Conservation (phyloP, 2,113 vertebrate genomes). For the Grammomys surdaster region DNA sequence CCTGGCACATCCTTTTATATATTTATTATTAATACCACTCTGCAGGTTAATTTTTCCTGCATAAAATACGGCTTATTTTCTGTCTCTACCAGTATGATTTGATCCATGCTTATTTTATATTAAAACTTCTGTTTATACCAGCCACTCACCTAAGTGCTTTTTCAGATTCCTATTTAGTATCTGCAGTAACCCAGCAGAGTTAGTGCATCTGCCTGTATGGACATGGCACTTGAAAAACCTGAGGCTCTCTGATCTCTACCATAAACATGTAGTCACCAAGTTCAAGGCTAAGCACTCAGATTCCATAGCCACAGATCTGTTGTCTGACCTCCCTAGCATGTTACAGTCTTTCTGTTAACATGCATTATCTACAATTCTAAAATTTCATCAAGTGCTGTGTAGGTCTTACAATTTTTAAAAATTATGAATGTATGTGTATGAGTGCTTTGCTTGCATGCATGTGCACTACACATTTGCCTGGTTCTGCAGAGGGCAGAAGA, state of each 20-base stretch:
- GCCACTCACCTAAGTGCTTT: neutral
- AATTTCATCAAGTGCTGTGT: neutral
- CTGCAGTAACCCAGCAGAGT: neutral
- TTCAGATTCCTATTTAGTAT: slow-evolving; percentile 10
- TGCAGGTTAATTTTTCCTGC: slow-evolving; percentile 23
- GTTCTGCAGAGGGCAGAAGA: neutral
- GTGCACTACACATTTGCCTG: neutral
- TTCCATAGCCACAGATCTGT: neutral
- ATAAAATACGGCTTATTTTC: neutral
- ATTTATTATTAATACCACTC: neutral
- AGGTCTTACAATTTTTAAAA: neutral
- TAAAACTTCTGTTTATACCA: neutral
- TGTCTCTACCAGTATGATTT: neutral
- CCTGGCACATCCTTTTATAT: neutral
- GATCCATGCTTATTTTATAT: slow-evolving; percentile 7
- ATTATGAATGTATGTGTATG: neutral
- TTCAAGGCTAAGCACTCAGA: neutral
- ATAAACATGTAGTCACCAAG: neutral
- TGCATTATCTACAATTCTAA: neutral
- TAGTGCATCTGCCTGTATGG: neutral
- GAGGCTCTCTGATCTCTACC: neutral
- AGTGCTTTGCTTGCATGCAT: neutral
- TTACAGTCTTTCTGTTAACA: neutral
- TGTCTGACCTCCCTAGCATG: neutral
- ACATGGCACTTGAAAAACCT: neutral